A percentile compares a stretch with the other conserved stretches of the same genome.
Evolutionary conservation across 2,113 vertebrate genomes (phyloP).

Genomic region (Promerops cafer): DNA sequence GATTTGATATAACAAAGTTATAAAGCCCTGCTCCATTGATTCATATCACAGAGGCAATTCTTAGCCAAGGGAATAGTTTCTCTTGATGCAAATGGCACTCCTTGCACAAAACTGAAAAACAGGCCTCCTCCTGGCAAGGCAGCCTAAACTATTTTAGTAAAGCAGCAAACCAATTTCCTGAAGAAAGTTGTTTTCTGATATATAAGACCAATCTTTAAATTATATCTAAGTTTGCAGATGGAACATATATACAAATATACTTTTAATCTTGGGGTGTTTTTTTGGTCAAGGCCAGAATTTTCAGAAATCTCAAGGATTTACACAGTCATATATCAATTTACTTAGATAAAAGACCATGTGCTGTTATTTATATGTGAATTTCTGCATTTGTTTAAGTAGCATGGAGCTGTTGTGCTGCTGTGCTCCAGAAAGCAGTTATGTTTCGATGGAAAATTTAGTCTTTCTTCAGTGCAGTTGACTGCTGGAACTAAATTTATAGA

Average conservation of each 20-base stretch:
- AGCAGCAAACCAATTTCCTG: not conserved
- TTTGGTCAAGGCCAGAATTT: not conserved
- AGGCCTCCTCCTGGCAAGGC: not conserved
- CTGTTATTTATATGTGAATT: not conserved
- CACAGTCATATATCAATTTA: not conserved
- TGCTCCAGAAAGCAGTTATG: not conserved
- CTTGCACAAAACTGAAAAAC: not conserved
- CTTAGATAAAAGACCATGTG: not conserved
- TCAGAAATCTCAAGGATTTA: not conserved
- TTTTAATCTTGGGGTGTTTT: not conserved
- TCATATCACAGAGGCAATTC: not conserved
- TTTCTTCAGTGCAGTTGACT: constrained; percentile 1
- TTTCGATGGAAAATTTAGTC: constrained; percentile 29
- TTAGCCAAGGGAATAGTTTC: not conserved
- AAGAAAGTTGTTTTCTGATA: not conserved
- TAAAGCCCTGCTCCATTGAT: not conserved
- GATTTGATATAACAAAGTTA: not conserved
- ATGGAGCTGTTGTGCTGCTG: not conserved
- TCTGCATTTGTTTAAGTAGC: constrained; percentile 11
- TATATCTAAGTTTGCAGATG: not conserved
- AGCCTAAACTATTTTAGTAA: not conserved
- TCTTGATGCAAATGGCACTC: not conserved
- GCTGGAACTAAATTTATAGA: not conserved
- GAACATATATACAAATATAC: not conserved
- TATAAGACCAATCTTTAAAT: not conserved